Base-by-base conservation (phyloP, 2,113 vertebrate species). In the Formicarius rufipectus region DNA sequence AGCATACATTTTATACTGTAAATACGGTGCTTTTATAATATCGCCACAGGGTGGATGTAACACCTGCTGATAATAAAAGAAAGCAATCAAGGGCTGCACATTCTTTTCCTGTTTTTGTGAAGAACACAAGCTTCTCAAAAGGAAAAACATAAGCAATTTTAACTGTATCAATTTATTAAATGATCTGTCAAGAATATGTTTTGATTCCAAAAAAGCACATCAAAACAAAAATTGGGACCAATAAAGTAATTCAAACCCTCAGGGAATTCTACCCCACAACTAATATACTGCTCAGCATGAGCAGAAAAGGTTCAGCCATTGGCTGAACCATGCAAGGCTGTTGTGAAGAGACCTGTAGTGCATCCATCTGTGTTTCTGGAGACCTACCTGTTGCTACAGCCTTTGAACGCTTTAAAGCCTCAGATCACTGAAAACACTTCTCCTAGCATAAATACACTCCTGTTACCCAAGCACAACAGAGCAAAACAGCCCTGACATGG, bases 381-480 rank as follows among this genome's bases (percentile, higher is more conserved):
- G 86, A 87, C 50, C 31, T 42, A 90, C 87, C 67, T 93, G 92
- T 93, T 91, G 90, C 95, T 81, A 10, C 84, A 93, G 87, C 74
- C 89, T 93, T 82, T 39, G 62, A 93, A 87, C 91, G 78, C 85
- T 96, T 95, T 87, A 92, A 92, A 96, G 89, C n/a, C 64, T 75
- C 44, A 20, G 37, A 93, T 85, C 71, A 25, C 74, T 68, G 73
- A 47, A 60, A 80, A 72, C 75, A 13, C 64, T 78, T 73, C 80
- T 82, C 83, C 56, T 37, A 10, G 49, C 0, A 0, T 69, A 75
- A 95, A 92, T 4, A 69, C 77, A 17, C 67, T 66, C 18, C 76
- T 0, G 22, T 75, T 68, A 73, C 58, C 94, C 49, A 88, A n/a
- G 95, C 90, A 89, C 78, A 81, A 47, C 84, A 92, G 47, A 91